Evolutionary conservation across 2,797 vertebrate genomes (phyloP).

Genomic region (Cottoperca gobio): DNA sequence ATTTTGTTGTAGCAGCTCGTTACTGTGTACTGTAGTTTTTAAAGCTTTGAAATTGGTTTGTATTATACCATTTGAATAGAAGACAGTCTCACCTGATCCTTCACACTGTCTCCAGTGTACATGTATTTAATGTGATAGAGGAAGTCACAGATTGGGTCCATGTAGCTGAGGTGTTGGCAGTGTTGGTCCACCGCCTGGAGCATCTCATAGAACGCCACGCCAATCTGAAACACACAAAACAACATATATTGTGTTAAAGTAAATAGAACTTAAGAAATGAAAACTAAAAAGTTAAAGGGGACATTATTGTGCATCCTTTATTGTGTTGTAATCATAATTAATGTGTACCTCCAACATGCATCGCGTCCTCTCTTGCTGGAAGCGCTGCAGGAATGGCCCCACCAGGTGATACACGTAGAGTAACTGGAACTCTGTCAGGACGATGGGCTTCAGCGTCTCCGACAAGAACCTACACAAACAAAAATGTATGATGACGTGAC

Average conservation of each 20-base stretch:
- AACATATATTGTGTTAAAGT: neutral
- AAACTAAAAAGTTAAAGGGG: neutral
- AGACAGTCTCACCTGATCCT: slow-evolving; percentile 89
- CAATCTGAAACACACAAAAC: slow-evolving; percentile 87
- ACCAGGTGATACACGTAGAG: slow-evolving; percentile 98
- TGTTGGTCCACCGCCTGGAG: slow-evolving; percentile 95
- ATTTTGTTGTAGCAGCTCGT: neutral
- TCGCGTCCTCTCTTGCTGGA: slow-evolving; percentile 97
- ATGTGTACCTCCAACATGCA: slow-evolving; percentile 96
- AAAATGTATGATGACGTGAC: neutral
- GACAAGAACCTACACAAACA: slow-evolving; percentile 87
- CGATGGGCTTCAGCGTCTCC: slow-evolving; percentile 94
- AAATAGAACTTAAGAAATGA: too few species aligned
- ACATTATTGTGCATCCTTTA: neutral
- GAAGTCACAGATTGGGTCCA: slow-evolving; percentile 99
- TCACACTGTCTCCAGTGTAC: slow-evolving; percentile 99
- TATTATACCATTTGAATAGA: neutral
- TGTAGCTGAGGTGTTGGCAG: slow-evolving; percentile 92
- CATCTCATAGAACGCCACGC: slow-evolving; percentile 99
- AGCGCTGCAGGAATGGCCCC: slow-evolving; percentile 96
- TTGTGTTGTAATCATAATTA: neutral
- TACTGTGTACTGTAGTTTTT: neutral
- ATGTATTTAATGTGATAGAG: slow-evolving; percentile 99
- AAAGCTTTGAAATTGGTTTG: neutral
- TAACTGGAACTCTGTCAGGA: slow-evolving; percentile 97